phyloP scores from a whole-genome alignment of 2,888 invertebrate species.

The Carterocephalus palaemon region DNA sequence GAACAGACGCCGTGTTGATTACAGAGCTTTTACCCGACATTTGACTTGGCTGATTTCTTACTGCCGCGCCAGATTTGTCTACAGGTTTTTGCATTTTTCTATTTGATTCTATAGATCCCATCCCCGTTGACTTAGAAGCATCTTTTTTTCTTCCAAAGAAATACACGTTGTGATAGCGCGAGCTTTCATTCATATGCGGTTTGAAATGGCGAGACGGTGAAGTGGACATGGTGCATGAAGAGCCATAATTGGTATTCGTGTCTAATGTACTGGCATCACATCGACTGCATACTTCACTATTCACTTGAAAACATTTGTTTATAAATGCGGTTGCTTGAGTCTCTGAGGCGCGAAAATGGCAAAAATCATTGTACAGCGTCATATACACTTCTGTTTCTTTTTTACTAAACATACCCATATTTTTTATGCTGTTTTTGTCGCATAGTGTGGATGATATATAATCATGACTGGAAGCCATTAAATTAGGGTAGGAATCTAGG shows the following conservation, averaged over 20 bases:
- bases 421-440: constrained; percentile 10
- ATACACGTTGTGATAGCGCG: constrained; percentile 50
- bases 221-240: constrained; percentile 37
- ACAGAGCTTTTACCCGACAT: constrained; percentile 14
- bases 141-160: constrained; percentile 55
- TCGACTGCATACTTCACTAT: constrained; percentile 17
- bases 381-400: constrained; percentile 55
- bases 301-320: constrained; percentile 67
- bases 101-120: constrained; percentile 45
- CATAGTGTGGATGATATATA: not conserved
- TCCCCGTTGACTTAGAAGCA: constrained; percentile 43
- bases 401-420: constrained; percentile 38
- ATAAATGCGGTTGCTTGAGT: constrained; percentile 70
- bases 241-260: constrained; percentile 36
- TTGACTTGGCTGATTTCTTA: constrained; percentile 27
- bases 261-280: constrained; percentile 10
- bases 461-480: constrained; percentile 2
- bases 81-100: constrained; percentile 33
- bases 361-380: constrained; percentile 49
- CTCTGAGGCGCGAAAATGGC: constrained; percentile 42
- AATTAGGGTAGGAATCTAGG: not conserved
- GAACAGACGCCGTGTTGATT: constrained; percentile 28
- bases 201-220: constrained; percentile 28
- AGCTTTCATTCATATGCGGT: constrained; percentile 28
- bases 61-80: constrained; percentile 29